Percentiles rank a stretch among this genome's conserved stretches.
These are phyloP conservation scores for Scaptomyza hsui DNA, from an alignment of 1,140 invertebrate species.

Conservation along the genomic window DNA sequence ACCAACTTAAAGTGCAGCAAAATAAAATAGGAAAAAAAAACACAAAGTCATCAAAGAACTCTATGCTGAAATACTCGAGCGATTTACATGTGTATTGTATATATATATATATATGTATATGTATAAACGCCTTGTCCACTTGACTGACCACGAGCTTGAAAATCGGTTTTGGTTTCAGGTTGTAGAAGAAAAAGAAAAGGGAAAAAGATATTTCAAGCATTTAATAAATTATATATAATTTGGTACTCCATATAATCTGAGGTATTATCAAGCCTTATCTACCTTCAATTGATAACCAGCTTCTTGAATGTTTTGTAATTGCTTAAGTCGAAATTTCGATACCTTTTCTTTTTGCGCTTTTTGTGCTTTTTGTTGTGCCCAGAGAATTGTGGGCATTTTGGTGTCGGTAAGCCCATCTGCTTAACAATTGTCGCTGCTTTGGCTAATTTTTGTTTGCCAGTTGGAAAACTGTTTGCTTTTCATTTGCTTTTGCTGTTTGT, in stretches of 20 bases:
- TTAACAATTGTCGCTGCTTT: conserved; percentile 40
- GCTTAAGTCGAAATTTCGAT: too few relatives aligned
- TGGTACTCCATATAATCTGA: too few relatives aligned
- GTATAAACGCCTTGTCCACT: too few relatives aligned
- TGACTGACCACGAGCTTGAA: too few relatives aligned
- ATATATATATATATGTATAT: too few relatives aligned
- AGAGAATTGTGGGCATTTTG: background rate
- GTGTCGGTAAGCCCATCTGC: conserved; percentile 18
- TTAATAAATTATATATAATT: too few relatives aligned
- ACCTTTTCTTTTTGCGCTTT: background rate
- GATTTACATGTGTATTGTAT: background rate
- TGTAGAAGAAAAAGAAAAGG: too few relatives aligned
- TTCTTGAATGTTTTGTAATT: background rate
- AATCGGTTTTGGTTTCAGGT: too few relatives aligned
- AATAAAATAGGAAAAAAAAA: background rate
- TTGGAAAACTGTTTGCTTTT: conserved; percentile 47
- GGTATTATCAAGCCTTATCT: too few relatives aligned
- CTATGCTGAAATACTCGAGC: background rate
- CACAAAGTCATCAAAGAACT: background rate
- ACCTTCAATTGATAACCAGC: too few relatives aligned
- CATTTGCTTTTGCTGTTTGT: conserved; percentile 35
- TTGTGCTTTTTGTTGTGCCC: background rate
- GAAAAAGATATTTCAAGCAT: too few relatives aligned
- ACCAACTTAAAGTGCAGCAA: background rate
- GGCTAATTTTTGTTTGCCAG: conserved; percentile 45